Evolutionary conservation across 2,113 vertebrate species (phyloP).

Genomic region (Ophiodon elongatus): DNA sequence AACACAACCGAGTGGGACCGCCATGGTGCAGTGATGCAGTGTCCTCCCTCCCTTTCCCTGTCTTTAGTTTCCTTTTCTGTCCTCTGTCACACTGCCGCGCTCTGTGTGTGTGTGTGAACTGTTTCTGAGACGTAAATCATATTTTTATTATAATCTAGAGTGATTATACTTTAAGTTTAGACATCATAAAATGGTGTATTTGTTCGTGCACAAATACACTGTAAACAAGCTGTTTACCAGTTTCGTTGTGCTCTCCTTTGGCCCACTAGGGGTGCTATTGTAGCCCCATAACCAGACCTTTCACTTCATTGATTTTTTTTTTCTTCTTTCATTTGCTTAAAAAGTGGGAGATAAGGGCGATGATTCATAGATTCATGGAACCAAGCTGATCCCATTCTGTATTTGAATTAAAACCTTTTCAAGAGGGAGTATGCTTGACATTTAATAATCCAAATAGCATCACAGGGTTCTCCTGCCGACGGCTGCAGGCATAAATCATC

Average conservation of each 20-base stretch:
- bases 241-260: background rate
- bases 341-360: background rate
- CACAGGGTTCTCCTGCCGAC: background rate
- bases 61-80: conserved; percentile 34
- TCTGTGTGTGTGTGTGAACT: background rate
- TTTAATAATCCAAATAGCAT: background rate
- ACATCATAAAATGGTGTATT: background rate
- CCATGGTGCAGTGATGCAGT: conserved; percentile 9
- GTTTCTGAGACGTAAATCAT: background rate
- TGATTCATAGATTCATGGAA: background rate
- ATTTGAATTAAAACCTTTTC: background rate
- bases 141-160: too few species aligned
- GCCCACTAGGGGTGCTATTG: background rate
- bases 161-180: background rate
- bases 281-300: background rate
- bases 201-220: background rate
- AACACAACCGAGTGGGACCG: background rate
- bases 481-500: background rate
- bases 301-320: conserved; percentile 1
- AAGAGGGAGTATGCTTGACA: background rate
- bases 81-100: background rate
- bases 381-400: background rate
- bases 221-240: background rate
- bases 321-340: background rate
- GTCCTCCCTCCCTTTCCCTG: conserved; percentile 62